A percentile compares a stretch with the other conserved stretches of the same genome.
These are phyloP conservation scores for Cephonodes hylas DNA, from an alignment of 2,888 invertebrate genomes.

Conservation along the genomic window DNA sequence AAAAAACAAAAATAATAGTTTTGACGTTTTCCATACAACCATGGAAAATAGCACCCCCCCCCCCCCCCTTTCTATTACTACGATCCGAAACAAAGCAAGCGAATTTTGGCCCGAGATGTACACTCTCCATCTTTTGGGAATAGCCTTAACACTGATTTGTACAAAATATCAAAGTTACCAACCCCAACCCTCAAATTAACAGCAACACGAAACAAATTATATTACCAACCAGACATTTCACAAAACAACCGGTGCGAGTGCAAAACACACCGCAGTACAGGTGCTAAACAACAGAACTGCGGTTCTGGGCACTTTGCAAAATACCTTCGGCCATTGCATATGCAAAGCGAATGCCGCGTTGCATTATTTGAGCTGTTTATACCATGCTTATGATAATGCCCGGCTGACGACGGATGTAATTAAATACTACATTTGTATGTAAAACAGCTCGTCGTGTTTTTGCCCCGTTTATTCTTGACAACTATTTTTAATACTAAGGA, in stretches of 20 bases:
- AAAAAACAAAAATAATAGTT: no score
- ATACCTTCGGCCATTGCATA: neutral
- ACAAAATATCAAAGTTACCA: neutral
- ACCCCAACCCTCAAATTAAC: neutral
- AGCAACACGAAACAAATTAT: neutral
- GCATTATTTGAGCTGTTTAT: conserved; percentile 4
- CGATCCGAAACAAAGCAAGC: no score
- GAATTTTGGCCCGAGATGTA: no score
- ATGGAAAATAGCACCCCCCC: no score
- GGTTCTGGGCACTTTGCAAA: neutral
- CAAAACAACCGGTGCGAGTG: neutral
- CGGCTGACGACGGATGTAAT: neutral
- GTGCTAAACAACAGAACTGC: conserved; percentile 4
- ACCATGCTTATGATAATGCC: neutral
- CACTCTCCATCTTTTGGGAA: neutral
- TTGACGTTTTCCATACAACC: no score
- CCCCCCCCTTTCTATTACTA: no score
- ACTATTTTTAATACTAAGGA: neutral
- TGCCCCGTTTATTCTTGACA: neutral
- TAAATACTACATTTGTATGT: neutral
- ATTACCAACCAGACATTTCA: neutral
- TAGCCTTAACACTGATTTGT: no score
- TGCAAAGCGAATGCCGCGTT: neutral
- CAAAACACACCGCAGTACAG: neutral
- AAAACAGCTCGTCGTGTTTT: neutral